A percentile compares a stretch with the other conserved stretches of the same genome.
These are phyloP conservation scores for Saimiri boliviensis DNA, from an alignment of 2,113 vertebrate species.

Conservation along the genomic window DNA sequence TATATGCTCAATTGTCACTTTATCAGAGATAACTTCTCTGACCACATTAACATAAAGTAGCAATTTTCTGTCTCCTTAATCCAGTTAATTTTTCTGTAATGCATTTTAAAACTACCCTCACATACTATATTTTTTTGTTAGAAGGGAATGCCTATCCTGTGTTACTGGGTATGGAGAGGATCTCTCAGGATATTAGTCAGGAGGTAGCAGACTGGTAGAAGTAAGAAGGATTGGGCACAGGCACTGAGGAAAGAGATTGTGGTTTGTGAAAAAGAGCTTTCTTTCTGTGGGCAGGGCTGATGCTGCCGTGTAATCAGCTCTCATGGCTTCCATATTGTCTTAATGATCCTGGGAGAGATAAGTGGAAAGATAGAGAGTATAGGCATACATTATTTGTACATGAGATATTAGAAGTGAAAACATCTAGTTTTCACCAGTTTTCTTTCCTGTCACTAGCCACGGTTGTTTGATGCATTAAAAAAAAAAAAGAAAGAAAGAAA, in stretches of 20 bases:
- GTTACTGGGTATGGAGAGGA: neutral
- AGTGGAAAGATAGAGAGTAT: neutral
- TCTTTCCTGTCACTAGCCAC: too few species aligned
- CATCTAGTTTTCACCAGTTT: too few species aligned
- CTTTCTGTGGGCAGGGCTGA: neutral
- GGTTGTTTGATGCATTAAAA: too few species aligned
- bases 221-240: neutral
- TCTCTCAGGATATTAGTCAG: neutral
- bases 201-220: neutral
- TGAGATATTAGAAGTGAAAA: neutral
- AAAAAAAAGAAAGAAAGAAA: too few species aligned
- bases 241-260: neutral
- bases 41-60: neutral
- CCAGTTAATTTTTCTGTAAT: neutral
- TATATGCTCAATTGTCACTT: neutral
- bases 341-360: neutral
- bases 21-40: neutral
- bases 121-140: neutral
- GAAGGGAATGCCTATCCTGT: neutral
- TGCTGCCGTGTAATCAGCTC: neutral
- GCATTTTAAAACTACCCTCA: neutral
- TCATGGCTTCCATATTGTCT: neutral
- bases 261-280: neutral
- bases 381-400: neutral
- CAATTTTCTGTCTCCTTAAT: slow-evolving; percentile 18